Conservation (phyloP, 1,140 invertebrate species). For the Aphelenchoides besseyi region DNA sequence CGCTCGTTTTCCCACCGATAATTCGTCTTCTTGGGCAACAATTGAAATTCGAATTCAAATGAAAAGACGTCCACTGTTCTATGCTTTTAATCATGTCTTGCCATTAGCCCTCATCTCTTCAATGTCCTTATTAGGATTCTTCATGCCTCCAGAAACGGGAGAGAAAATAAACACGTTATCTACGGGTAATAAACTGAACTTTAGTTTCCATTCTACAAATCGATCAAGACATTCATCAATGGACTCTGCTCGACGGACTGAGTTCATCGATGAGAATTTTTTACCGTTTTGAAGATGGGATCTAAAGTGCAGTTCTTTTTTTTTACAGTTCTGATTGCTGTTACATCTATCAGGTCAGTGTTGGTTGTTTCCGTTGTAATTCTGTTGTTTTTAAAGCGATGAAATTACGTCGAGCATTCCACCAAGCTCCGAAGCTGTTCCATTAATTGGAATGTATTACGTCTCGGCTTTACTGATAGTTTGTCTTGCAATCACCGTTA, state of each 20-base stretch:
- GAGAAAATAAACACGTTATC: slow-evolving; percentile 74
- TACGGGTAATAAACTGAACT: too few relatives aligned
- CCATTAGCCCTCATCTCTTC: slow-evolving; percentile 83
- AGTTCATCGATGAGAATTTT: too few relatives aligned
- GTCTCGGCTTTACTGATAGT: slow-evolving; percentile 84
- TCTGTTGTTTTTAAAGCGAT: background rate
- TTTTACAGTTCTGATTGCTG: slow-evolving; percentile 18
- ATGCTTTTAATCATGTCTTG: slow-evolving; percentile 64
- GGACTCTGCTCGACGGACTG: too few relatives aligned
- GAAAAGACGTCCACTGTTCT: slow-evolving; percentile 56
- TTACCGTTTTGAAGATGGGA: too few relatives aligned
- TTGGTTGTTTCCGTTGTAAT: background rate
- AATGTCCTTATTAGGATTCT: slow-evolving; percentile 81
- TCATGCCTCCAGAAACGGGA: slow-evolving; percentile 84
- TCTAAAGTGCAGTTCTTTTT: too few relatives aligned
- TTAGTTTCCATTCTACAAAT: too few relatives aligned
- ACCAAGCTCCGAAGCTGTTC: slow-evolving; percentile 80
- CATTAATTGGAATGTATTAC: slow-evolving; percentile 84
- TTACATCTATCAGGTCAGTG: background rate
- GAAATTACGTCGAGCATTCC: slow-evolving; percentile 78
- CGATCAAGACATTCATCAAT: too few relatives aligned
- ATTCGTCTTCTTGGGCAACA: slow-evolving; percentile 27
- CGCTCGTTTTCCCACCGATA: slow-evolving; percentile 14
- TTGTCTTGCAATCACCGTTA: slow-evolving; percentile 79
- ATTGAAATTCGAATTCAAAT: slow-evolving; percentile 53